Conservation (phyloP, 2,113 vertebrate species). For the Pollimyrus isidori region DNA sequence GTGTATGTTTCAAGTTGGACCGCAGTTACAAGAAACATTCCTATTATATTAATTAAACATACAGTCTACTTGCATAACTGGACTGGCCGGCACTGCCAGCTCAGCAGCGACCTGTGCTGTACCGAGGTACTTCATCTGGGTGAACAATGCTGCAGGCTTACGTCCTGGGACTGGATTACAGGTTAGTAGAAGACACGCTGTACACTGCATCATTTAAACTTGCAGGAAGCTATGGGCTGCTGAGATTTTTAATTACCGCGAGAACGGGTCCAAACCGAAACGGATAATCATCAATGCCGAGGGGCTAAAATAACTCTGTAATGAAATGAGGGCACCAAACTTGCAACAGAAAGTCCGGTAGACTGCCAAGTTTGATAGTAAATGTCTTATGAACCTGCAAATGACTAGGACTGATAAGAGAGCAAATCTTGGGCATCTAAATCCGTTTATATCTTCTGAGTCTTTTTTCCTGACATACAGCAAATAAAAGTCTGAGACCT, state of each 20-base stretch:
- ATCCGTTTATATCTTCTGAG: neutral
- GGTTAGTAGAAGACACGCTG: neutral
- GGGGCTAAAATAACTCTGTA: neutral
- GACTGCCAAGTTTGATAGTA: neutral
- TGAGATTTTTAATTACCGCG: constrained; percentile 3
- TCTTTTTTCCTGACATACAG: neutral
- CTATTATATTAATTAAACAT: neutral
- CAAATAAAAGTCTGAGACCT: neutral
- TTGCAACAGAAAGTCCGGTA: neutral
- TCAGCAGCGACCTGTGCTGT: neutral
- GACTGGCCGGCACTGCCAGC: neutral
- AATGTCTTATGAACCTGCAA: neutral
- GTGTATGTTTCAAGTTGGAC: neutral
- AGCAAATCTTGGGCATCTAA: neutral
- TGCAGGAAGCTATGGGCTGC: neutral
- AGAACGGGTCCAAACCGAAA: neutral
- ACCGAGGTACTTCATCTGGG: neutral
- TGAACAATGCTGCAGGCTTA: neutral
- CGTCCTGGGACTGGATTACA: neutral
- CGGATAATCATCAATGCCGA: neutral
- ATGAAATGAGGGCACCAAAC: neutral
- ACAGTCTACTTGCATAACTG: neutral
- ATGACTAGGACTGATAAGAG: neutral
- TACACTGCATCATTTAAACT: neutral
- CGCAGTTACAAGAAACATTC: neutral